phyloP scores from a whole-genome alignment of 2,113 vertebrate genomes.

The Copsychus sechellarum region DNA sequence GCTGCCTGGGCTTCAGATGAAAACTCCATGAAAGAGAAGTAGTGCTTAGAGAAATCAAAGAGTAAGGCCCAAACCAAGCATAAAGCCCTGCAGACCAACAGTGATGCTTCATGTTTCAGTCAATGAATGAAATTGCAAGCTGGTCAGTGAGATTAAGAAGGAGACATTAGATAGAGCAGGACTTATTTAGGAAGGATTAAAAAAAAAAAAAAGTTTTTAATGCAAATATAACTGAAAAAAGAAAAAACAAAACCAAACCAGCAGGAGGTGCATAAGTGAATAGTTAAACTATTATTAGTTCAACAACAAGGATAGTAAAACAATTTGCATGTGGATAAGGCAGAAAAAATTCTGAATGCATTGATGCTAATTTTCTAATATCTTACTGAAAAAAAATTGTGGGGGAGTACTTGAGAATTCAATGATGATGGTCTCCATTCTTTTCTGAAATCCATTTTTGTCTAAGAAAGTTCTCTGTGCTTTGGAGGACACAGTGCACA shows the following conservation, averaged over 20 bases:
- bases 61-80: not conserved
- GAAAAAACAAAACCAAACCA: not conserved
- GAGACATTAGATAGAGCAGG: not conserved
- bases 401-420: fast-evolving
- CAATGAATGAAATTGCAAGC: not conserved
- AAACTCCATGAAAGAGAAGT: not conserved
- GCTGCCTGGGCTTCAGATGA: not conserved
- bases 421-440: not conserved
- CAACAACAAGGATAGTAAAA: not conserved
- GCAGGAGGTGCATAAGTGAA: not conserved
- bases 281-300: not conserved
- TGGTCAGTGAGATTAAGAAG: not conserved
- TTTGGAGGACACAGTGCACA: not conserved
- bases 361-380: not conserved
- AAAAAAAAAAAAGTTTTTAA: not conserved
- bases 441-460: not conserved
- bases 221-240: not conserved
- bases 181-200: not conserved
- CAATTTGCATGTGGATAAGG: not conserved
- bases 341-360: not conserved
- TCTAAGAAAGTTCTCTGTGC: not conserved
- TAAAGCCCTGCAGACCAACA: not conserved
- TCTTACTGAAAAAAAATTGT: not conserved
- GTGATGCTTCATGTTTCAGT: not conserved
- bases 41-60: not conserved